Base-by-base conservation (phyloP, 2,113 vertebrate species). In the Tetrax tetrax region DNA sequence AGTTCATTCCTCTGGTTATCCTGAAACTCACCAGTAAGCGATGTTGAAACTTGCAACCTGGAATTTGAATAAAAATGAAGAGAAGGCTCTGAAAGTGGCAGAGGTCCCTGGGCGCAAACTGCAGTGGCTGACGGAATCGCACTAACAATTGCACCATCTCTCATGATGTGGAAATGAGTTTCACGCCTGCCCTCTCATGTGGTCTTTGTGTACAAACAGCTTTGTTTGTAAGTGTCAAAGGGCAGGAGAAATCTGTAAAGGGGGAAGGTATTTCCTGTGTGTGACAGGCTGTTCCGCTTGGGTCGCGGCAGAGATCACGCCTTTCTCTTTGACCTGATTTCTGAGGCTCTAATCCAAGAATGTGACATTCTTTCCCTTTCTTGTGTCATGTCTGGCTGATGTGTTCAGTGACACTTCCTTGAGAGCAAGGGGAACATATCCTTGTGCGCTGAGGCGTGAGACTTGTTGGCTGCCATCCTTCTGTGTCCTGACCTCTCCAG, bases 151-250 rank as follows among this genome's bases (percentile, higher is more conserved):
- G n/a, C 83, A 72, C 53, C 35, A 33, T 29, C 61, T 91, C 83
- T 21, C 83, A 38, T 69, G 71, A 63, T 65, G 79, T 87, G 83
- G 76, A 92, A 89, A 83, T 5, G 25, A 76, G 25, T 57, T 88
- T 90, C 87, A 86, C 4, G 4, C 69, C 61, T 74, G 57, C 56
- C 35, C 16, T 77, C 56, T 70, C 43, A 5, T 29, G 38, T 45
- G 35, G 15, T n/a, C 63, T 75, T 71, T 1, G 7, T 27, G 60
- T 81, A 65, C 87, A 85, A 93, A 83, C 85, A 78, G 69, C 90
- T 94, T 86, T 87, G 68, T 89, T 89, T 82, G 35, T 38, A 65
- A 82, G 81, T 80, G 88, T 86, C 86, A 93, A 83, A 95, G 91
- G 81, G 90, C 78, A 93, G 63, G 41, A 66, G 65, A 83, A 80